Conservation (phyloP, 2,797 vertebrate genomes). For the Brotogeris chrysoptera region DNA sequence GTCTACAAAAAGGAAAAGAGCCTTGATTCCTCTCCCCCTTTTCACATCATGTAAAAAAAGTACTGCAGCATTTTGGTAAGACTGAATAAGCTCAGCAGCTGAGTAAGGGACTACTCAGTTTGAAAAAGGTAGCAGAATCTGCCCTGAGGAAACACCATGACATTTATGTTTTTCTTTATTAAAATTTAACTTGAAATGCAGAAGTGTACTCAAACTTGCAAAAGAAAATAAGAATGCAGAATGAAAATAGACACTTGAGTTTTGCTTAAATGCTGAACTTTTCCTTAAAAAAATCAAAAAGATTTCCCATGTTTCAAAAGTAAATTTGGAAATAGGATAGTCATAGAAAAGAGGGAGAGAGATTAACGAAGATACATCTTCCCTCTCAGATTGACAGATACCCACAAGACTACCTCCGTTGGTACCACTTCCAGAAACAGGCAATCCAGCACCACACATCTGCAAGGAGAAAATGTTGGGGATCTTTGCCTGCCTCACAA, state of each 20-base stretch:
- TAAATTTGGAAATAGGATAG: constrained; percentile 4
- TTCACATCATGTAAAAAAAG: not conserved
- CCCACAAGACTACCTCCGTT: constrained; percentile 94
- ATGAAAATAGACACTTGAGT: not conserved
- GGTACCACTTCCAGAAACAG: constrained; percentile 79
- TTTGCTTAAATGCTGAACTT: not conserved
- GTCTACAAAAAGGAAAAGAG: not conserved
- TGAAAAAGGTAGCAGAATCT: not conserved
- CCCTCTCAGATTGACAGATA: constrained; percentile 73
- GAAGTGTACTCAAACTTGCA: not conserved
- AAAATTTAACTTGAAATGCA: not conserved
- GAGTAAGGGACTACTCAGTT: not conserved
- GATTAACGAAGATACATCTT: constrained; percentile 31
- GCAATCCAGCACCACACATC: constrained; percentile 92
- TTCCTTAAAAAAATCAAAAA: not conserved
- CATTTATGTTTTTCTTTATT: not conserved
- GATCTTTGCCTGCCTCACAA: constrained; percentile 87
- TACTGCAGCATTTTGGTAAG: not conserved
- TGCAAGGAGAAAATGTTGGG: constrained; percentile 94
- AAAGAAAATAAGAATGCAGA: not conserved
- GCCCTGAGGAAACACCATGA: not conserved
- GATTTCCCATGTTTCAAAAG: not conserved
- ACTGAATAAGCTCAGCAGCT: not conserved
- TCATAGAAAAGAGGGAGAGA: constrained; percentile 43
- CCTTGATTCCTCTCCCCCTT: constrained; percentile 34